Evolutionary conservation across 2,888 invertebrate species (phyloP).

Genomic region (Choreutis nemorana): DNA sequence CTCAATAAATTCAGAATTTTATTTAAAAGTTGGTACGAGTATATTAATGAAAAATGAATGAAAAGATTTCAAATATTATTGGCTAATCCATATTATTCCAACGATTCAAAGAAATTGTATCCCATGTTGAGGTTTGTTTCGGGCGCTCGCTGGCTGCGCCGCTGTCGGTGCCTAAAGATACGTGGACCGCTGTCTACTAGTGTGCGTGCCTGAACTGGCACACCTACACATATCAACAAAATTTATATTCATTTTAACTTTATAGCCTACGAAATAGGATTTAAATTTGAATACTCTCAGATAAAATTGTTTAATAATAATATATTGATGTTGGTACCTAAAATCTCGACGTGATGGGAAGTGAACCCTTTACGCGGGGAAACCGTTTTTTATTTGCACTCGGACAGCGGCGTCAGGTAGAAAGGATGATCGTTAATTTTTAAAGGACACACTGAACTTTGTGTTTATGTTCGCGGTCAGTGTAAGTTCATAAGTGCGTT

Average conservation of each 20-base stretch:
- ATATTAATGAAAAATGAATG: too few species aligned
- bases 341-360: conserved; percentile 63
- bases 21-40: too few species aligned
- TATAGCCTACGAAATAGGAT: too few species aligned
- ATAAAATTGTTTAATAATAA: conserved; percentile 1
- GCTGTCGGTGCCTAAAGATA: conserved; percentile 12
- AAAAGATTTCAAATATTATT: too few species aligned
- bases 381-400: conserved; percentile 66
- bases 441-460: conserved; percentile 55
- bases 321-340: too few species aligned
- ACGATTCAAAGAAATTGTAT: conserved; percentile 48
- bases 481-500: conserved; percentile 17
- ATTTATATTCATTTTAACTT: conserved; percentile 2
- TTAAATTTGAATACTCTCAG: conserved; percentile 1
- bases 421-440: conserved; percentile 65
- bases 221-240: not conserved
- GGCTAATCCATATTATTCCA: conserved; percentile 43
- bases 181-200: conserved; percentile 3
- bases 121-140: conserved; percentile 55
- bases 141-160: conserved; percentile 49
- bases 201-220: not conserved
- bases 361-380: conserved; percentile 66
- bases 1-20: too few species aligned
- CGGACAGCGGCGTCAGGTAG: conserved; percentile 66
- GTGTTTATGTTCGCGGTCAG: conserved; percentile 31